Conservation (phyloP, 2,113 vertebrate species). For the Calyptommatus sinebrachiatus region DNA sequence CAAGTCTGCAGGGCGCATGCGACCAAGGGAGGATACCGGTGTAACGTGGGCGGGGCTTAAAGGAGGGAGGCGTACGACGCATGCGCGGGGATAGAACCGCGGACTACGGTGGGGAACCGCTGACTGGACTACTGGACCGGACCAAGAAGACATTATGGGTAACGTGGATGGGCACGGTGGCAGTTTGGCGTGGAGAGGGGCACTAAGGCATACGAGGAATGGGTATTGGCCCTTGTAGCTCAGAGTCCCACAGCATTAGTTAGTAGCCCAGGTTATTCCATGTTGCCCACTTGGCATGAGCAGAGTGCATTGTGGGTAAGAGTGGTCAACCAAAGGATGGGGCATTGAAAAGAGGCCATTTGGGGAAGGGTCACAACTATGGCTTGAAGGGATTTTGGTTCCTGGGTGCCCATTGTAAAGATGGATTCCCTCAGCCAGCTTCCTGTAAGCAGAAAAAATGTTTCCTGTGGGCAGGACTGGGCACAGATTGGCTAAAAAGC, state of each 20-base stretch:
- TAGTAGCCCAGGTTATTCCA: too few relatives aligned
- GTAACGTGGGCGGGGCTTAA: not conserved
- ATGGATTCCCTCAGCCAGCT: too few relatives aligned
- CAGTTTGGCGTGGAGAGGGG: not conserved
- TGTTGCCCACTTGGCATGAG: not conserved
- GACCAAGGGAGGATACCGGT: not conserved
- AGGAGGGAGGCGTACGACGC: not conserved
- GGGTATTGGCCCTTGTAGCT: not conserved
- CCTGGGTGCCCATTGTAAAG: too few relatives aligned
- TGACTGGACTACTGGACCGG: not conserved
- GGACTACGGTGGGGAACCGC: too few relatives aligned
- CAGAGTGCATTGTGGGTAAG: not conserved
- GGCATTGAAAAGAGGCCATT: not conserved
- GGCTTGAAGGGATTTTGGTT: not conserved
- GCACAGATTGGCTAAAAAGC: too few relatives aligned
- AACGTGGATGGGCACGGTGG: constrained; percentile 12
- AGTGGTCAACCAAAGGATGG: too few relatives aligned
- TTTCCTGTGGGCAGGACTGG: too few relatives aligned
- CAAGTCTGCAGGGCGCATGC: not conserved
- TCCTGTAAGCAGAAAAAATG: too few relatives aligned
- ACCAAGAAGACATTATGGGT: constrained; percentile 55
- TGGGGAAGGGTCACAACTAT: too few relatives aligned
- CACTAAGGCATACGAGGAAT: not conserved
- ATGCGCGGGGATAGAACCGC: constrained; percentile 4
- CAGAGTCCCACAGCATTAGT: not conserved